These are phyloP conservation scores for Marisa cornuarietis DNA, from an alignment of 1,140 invertebrate genomes.

Conservation along the genomic window DNA sequence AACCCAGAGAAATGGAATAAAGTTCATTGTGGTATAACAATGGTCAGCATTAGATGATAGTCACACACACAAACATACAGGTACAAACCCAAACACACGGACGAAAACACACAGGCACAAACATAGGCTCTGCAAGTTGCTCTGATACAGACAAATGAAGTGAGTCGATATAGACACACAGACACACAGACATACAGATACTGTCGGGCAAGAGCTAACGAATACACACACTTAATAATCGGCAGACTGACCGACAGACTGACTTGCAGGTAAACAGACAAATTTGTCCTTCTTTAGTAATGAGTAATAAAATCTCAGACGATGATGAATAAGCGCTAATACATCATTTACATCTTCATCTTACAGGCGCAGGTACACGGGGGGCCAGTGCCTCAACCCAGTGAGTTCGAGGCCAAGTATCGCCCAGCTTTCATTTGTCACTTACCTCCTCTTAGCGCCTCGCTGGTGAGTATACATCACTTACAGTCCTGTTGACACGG, in stretches of 20 bases:
- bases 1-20: too few relatives aligned
- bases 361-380: constrained; percentile 33
- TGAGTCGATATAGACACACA: background rate
- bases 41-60: too few relatives aligned
- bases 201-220: background rate
- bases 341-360: constrained; percentile 15
- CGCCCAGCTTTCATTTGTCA: constrained; percentile 47
- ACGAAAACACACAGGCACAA: background rate
- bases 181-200: background rate
- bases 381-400: constrained; percentile 47
- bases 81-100: background rate
- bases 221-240: background rate
- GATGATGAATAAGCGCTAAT: background rate
- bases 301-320: background rate
- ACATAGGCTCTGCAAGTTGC: background rate
- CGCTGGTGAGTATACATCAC: constrained; percentile 36
- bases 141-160: background rate
- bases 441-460: constrained; percentile 55
- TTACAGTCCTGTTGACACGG: background rate
- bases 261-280: background rate
- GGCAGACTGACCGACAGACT: background rate
- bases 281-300: background rate
- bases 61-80: constrained; percentile 4
- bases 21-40: too few relatives aligned
- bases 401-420: constrained; percentile 54